A percentile compares a stretch with the other conserved stretches of the same genome.
Evolutionary conservation across 92 coral and sea anemone genomes (phyloP).

Genomic region (Ricordea florida): DNA sequence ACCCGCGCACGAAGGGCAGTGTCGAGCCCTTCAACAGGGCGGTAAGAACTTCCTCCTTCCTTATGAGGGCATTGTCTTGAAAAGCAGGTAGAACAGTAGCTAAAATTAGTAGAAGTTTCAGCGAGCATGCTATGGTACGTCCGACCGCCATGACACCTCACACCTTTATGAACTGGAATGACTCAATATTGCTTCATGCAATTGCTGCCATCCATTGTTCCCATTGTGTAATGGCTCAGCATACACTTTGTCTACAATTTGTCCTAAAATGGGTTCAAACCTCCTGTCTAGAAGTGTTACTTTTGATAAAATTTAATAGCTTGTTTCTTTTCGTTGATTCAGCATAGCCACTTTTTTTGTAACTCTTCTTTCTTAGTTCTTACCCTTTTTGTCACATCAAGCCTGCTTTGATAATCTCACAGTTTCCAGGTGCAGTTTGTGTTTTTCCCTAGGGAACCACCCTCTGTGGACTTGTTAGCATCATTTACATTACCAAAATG

Average conservation of each 20-base stretch:
- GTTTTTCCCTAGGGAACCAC: constrained; percentile 35
- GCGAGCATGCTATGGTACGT: no score
- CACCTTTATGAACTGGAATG: constrained; percentile 34
- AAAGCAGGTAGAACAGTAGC: no score
- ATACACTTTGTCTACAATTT: constrained; percentile 37
- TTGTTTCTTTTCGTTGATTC: constrained; percentile 54
- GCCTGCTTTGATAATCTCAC: constrained; percentile 43
- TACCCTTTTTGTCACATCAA: constrained; percentile 17
- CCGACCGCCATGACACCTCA: no score
- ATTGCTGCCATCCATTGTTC: constrained; percentile 74
- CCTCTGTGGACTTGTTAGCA: constrained; percentile 18
- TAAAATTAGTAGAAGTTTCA: no score
- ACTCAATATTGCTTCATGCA: constrained; percentile 25
- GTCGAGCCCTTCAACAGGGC: no score
- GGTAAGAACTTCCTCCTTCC: no score
- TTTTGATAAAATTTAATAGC: constrained; percentile 28
- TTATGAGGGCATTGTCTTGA: no score
- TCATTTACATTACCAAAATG: constrained; percentile 64
- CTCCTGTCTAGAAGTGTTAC: constrained; percentile 59
- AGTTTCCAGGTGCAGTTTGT: constrained; percentile 56
- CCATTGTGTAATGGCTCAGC: constrained; percentile 68
- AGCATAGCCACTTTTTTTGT: constrained; percentile 4
- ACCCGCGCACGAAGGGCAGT: no score
- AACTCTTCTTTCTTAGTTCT: constrained; percentile 32
- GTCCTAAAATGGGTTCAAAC: constrained; percentile 48